Evolutionary conservation across 2,113 vertebrate genomes (phyloP).

Genomic region (Alethe castanea): DNA sequence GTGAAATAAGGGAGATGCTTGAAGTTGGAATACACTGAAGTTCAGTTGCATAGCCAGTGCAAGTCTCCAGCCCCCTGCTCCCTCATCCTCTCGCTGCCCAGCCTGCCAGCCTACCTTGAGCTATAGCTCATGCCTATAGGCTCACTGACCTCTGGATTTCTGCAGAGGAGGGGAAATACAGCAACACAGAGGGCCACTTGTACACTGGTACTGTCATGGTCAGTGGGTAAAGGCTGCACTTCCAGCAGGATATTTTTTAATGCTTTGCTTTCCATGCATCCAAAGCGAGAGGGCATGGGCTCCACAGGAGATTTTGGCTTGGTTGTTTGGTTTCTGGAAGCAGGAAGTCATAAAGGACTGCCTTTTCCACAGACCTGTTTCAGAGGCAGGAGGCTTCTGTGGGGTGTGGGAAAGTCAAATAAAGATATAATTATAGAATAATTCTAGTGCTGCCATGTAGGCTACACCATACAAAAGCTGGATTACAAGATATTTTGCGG

Average conservation of each 20-base stretch:
- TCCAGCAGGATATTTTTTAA: neutral
- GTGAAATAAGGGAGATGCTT: neutral
- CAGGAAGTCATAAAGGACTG: neutral
- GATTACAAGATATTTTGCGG: rapidly evolving
- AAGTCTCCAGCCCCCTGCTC: neutral
- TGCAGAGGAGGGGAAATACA: neutral
- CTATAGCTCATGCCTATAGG: neutral
- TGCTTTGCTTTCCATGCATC: neutral
- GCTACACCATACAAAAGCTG: neutral
- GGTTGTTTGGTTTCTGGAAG: neutral
- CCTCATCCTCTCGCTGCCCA: neutral
- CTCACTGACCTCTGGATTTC: neutral
- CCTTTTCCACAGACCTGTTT: neutral
- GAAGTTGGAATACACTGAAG: neutral
- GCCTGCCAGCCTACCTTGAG: neutral
- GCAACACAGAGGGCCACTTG: neutral
- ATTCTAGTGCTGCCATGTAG: neutral
- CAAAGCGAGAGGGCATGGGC: neutral
- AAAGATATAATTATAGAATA: neutral
- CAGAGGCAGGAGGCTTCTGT: neutral
- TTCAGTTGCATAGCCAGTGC: neutral
- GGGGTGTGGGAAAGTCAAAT: neutral
- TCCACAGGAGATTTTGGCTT: neutral
- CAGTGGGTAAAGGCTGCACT: rapidly evolving
- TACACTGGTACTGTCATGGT: neutral